These are phyloP conservation scores for Zhuqinia jingwanae DNA, from an alignment of 2,888 invertebrate species.

Conservation along the genomic window DNA sequence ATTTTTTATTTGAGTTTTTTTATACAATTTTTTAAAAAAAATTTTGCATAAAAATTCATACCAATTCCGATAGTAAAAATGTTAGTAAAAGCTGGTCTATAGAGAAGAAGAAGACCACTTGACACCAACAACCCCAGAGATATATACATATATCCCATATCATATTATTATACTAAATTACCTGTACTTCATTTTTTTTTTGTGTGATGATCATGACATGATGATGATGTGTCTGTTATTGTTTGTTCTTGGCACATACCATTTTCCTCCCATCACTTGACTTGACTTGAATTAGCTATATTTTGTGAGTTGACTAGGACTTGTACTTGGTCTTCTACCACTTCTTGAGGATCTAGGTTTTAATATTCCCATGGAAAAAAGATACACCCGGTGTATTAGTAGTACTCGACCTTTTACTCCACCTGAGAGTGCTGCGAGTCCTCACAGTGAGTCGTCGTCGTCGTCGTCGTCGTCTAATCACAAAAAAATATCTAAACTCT, in stretches of 20 bases:
- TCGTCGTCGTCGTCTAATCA: background rate
- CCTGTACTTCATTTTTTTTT: background rate
- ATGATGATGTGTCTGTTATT: conserved; percentile 55
- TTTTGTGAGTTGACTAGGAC: conserved; percentile 51
- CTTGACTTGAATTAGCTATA: conserved; percentile 37
- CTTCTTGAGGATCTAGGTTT: conserved; percentile 70
- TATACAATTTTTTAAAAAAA: too few species aligned
- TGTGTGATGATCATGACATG: conserved; percentile 1
- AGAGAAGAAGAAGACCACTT: too few species aligned
- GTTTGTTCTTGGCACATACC: conserved; percentile 69
- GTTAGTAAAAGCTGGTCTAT: too few species aligned
- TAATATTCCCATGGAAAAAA: conserved; percentile 73
- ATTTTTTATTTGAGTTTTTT: too few species aligned
- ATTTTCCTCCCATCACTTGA: conserved; percentile 51
- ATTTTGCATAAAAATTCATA: conserved; percentile 55
- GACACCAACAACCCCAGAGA: too few species aligned
- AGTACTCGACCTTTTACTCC: conserved; percentile 67
- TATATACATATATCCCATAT: too few species aligned
- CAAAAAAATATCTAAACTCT: background rate
- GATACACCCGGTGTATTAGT: too few species aligned
- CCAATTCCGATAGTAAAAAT: conserved; percentile 54
- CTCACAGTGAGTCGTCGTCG: conserved; percentile 2
- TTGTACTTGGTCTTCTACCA: background rate
- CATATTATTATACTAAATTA: background rate
- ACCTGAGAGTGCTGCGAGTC: background rate